Evolutionary conservation across 1,140 invertebrate species (phyloP), one percentile per base, ranked within the genome.

Genomic region (Polypedilum vanderplanki): DNA sequence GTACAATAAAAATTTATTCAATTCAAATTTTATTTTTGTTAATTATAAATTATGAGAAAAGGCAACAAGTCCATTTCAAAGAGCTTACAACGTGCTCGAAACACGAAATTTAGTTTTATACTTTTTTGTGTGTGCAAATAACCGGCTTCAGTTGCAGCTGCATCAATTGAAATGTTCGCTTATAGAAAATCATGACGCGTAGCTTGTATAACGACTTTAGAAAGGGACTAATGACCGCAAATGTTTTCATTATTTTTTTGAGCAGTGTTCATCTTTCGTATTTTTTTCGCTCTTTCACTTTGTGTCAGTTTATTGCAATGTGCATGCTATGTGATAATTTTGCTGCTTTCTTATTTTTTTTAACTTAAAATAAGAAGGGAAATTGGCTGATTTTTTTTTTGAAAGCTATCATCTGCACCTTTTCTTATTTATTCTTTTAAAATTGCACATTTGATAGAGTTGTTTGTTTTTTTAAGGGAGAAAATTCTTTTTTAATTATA

Each of bases 131-230:
- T 57, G 12, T 57, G 46, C n/a, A 57, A 57, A 57, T 57, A 57
- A 57, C 46, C 46, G 46, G 46, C 46, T 57, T 57, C 46, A n/a
- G 12, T 57, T 57, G 46, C 46, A 57, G 46, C 46, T 57, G 46
- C 46, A 57, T n/a, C n/a, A 57, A 57, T 12, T 4, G 12, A 57
- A 15, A 12, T 57, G 46, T 57, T 57, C 12, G 12, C 46, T 57
- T 57, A 57, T 57, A 57, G 46, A 57, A 57, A 57, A 57, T 57
- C 46, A 57, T 57, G 46, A 57, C 46, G 46, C 46, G 46, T 57
- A 57, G 46, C 46, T 57, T 57, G 46, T 57, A 57, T 57, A 57
- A 57, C 46, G 46, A 57, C 46, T 57, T 57, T 57, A 57, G 46
- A 57, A 57, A 57, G 46, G 46, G 46, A 57, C 46, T 57, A 57